Conservation (phyloP, 1,140 invertebrate genomes). For the Pachypsylla venusta region DNA sequence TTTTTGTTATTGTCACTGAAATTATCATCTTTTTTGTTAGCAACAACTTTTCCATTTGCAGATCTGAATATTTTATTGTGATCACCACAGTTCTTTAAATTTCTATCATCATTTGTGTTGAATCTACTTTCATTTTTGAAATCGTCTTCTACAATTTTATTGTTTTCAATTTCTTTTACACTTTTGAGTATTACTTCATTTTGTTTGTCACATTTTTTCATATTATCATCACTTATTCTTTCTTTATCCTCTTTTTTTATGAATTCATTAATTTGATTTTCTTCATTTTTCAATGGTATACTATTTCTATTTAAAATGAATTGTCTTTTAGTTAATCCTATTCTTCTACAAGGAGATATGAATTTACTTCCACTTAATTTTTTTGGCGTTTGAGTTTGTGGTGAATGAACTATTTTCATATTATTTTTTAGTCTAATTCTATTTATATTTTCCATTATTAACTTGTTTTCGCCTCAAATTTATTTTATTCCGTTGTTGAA, state of each 20-base stretch:
- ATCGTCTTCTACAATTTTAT: not conserved
- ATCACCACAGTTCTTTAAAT: not conserved
- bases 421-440: too few species aligned
- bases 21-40: not conserved
- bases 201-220: not conserved
- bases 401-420: too few species aligned
- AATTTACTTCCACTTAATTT: conserved; percentile 8
- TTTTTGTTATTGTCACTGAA: not conserved
- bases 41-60: not conserved
- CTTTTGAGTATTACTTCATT: not conserved
- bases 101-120: not conserved
- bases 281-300: too few species aligned
- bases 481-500: too few species aligned
- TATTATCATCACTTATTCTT: not conserved
- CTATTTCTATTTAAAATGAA: too few species aligned
- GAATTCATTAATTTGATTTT: not conserved
- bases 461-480: too few species aligned
- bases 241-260: not conserved
- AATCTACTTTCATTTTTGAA: not conserved
- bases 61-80: not conserved
- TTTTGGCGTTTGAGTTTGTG: too few species aligned
- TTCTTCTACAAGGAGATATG: not conserved
- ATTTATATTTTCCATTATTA: too few species aligned
- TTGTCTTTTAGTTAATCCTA: too few species aligned
- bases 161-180: not conserved